Base-by-base conservation (phyloP, 2,113 vertebrate genomes). In the Cochlearius cochlearius region DNA sequence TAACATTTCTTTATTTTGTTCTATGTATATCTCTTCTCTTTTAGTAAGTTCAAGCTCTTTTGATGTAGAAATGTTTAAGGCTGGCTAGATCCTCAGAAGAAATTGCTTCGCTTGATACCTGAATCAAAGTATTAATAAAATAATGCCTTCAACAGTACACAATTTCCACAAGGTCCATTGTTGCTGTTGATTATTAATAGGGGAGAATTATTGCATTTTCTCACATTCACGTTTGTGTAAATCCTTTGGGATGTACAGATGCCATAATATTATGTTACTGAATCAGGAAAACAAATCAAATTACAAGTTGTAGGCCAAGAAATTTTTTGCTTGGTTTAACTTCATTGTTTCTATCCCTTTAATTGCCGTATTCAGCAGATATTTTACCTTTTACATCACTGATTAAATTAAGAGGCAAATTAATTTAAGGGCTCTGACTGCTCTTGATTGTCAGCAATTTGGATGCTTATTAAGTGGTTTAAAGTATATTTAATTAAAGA, bases 401-500 rank as follows among this genome's bases (percentile, higher is more conserved):
- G 26, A 95, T 67, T 81, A 88, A 69, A 94, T 94, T 92, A 94
- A 94, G 56, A 94, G 64, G 56, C 15, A 87, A 87, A 92, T 86
- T 95, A 80, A 86, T 80, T 91, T 45, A 82, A 92, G 63, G 7
- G 21, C 73, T 88, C 72, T 92, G 32, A 66, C 26, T 75, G 30
- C n/a, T 84, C 76, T 91, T 90, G 64, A 93, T 47, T 84, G 64
- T 72, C 94, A 85, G 64, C 56, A 91, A 75, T 91, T 89, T 71
- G 8, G 68, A 74, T 49, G 50, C 68, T 94, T 90, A 91, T 78
- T 75, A 85, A 91, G 80, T 85, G 52, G 36, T 68, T 94, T 77
- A 78, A 94, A 90, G 68, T 49, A 50, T 59, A 78, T 64, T 84
- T 89, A 86, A 94, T 88, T 91, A 92, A 84, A 75, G 79, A 91